Base-by-base conservation (phyloP, 2,113 vertebrate species). In the Oncorhynchus kisutch region DNA sequence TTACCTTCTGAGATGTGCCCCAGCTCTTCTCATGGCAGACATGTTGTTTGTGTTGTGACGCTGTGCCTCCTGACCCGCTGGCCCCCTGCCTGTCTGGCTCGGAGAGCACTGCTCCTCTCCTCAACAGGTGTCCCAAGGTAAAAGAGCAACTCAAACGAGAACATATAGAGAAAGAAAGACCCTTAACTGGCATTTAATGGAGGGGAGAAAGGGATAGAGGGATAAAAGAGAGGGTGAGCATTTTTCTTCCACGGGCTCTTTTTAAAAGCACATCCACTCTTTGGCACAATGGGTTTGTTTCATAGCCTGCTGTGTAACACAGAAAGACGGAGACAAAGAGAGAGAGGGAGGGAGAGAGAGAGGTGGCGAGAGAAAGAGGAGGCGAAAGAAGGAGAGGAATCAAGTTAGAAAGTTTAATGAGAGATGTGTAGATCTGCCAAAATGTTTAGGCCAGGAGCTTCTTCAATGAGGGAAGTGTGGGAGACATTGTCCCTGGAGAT, bases 21-120 rank as follows among this genome's bases (percentile, higher is more conserved):
- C 24, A 0, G 48, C 29, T 39, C 59, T 74, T 0, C 67, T 64
- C 72, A 82, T 2, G 14, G 68, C 34, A 62, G 71, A 82, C 66
- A 27, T 77, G 67, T 77, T 60, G 54, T 84, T 83, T 87, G 70
- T 78, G 75, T 74, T 80, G 78, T 73, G 74, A 83, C 34, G 59
- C 66, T 66, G 74, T 39, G 39, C 48, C 68, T 48, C 74, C 74
- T 74, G 57, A 78, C 66, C 69, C 25, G 67, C 66, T 18, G 66
- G 12, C 5, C 9, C 24, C 25, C 22, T 45, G 62, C 67, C 67
- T 68, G 60, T 22, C 12, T 18, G 20, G 34, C 20, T 65, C 70
- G 48, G 72, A 69, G 68, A 71, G 74, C 78, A 67, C 75, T 59
- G 59, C 71, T 67, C 13, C 12, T 75, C 73, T 67, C 27, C 2